A percentile compares a stretch with the other conserved stretches of the same genome.
phyloP scores from a whole-genome alignment of 2,113 vertebrate genomes.

The Emydocephalus ijimae region DNA sequence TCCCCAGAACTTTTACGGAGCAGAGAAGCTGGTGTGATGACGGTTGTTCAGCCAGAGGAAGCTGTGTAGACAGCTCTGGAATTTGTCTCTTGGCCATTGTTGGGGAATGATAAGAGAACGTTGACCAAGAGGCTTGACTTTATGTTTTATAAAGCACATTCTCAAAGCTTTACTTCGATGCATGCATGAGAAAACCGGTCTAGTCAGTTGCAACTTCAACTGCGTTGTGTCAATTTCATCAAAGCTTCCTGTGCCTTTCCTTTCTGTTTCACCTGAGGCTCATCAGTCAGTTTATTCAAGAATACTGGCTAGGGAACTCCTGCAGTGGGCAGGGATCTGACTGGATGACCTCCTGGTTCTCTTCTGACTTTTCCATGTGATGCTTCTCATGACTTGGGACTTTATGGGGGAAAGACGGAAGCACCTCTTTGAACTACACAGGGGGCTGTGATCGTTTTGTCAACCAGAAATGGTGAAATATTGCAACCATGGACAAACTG shows the following conservation, averaged over 20 bases:
- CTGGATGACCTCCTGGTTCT: not conserved
- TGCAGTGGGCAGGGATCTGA: not conserved
- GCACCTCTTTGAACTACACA: not conserved
- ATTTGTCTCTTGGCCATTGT: not conserved
- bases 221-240: not conserved
- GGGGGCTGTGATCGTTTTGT: not conserved
- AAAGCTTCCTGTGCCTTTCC: not conserved
- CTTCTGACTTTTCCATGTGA: not conserved
- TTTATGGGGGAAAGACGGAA: not conserved
- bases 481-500: not conserved
- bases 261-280: not conserved
- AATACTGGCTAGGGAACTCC: not conserved
- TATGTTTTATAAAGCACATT: not conserved
- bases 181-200: not conserved
- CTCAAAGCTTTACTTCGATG: not conserved
- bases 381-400: not conserved
- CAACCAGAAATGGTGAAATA: not conserved
- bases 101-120: not conserved
- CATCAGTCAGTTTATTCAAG: not conserved
- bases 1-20: not conserved
- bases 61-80: not conserved
- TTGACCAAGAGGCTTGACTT: not conserved
- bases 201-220: not conserved
- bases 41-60: not conserved
- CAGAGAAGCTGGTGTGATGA: not conserved